Base-by-base conservation (phyloP, 2,888 invertebrate species). In the Anodontia alba region DNA sequence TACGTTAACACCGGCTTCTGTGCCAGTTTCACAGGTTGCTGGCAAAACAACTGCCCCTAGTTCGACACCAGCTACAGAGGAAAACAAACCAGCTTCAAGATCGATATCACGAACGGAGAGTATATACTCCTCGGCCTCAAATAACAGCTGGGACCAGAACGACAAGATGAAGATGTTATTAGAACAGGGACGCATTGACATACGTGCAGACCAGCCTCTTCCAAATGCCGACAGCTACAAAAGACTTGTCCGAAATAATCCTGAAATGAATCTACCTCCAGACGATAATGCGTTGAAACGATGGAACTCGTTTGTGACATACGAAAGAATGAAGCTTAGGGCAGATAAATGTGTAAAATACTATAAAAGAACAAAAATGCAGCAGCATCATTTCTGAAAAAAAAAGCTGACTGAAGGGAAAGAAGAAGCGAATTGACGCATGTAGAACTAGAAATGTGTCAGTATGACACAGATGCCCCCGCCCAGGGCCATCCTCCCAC, bases 281-380 rank as follows among this genome's bases (percentile, higher is more conserved):
- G 57, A 57, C 29, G 29, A 57, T 2, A 29, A 29, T 26, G 57
- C 57, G 29, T 57, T 26, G 26, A 57, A 57, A 57, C 26, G 57
- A 29, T 29, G 57, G 57, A 57, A 57, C 57, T 57, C 57, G 29
- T 29, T 29, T 57, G 57, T 29, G n/a, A 57, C 57, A 26, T 57
- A 57, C 29, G 26, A 29, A 29, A 26, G 29, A 26, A 57, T 57
- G 29, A 26, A 57, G 20, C 26, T 26, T 26, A 26, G 29, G 57
- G 57, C 57, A 5, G 57, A 57, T 26, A 29, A 57, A 29, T 29
- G 57, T 57, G 57, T 57, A 8, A 26, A 57, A 20, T 57, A 29
- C 29, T 57, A 57, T 29, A 26, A 57, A 57, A 57, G 57, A 57
- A 57, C 57, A 57, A 57, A 57, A 17, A 26, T 57, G 26, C 57